A percentile compares a stretch with the other conserved stretches of the same genome.
phyloP scores from a whole-genome alignment of 2,113 vertebrate species.

The Mugil cephalus region DNA sequence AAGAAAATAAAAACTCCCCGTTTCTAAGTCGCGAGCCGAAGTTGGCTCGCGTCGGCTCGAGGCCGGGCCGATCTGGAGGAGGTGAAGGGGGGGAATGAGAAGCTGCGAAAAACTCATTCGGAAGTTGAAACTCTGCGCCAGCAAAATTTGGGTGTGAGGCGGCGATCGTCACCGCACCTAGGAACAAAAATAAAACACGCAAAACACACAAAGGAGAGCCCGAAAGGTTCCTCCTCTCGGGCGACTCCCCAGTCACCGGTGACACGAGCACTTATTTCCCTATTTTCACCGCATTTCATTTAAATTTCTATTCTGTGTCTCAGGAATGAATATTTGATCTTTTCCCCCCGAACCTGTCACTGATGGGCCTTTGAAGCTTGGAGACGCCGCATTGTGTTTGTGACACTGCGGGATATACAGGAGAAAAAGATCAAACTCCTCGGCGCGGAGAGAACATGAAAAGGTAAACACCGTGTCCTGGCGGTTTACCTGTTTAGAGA shows the following conservation, averaged over 20 bases:
- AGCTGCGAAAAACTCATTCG: constrained; percentile 28
- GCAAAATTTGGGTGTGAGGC: constrained; percentile 19
- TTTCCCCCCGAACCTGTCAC: constrained; percentile 82
- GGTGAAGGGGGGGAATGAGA: too few relatives aligned
- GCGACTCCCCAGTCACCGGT: constrained; percentile 66
- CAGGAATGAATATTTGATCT: constrained; percentile 84
- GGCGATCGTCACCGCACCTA: constrained; percentile 13
- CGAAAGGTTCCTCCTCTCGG: constrained; percentile 63
- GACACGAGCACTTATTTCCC: constrained; percentile 75
- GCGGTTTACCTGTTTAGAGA: constrained; percentile 77
- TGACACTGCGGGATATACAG: constrained; percentile 80
- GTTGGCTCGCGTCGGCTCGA: too few relatives aligned
- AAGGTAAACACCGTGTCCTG: constrained; percentile 76
- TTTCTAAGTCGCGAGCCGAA: too few relatives aligned
- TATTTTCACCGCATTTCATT: constrained; percentile 78
- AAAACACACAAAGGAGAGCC: constrained; percentile 61
- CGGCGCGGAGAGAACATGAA: constrained; percentile 66
- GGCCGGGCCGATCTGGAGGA: too few relatives aligned
- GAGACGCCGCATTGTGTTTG: constrained; percentile 77
- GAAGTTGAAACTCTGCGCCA: constrained; percentile 30
- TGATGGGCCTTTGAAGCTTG: constrained; percentile 81
- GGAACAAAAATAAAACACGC: constrained; percentile 49
- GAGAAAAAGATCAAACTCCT: constrained; percentile 80
- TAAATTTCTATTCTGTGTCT: constrained; percentile 80
- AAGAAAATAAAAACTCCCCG: too few relatives aligned